Evolutionary conservation across 2,797 vertebrate species (phyloP).

Genomic region (Phaenicophaeus curvirostris): DNA sequence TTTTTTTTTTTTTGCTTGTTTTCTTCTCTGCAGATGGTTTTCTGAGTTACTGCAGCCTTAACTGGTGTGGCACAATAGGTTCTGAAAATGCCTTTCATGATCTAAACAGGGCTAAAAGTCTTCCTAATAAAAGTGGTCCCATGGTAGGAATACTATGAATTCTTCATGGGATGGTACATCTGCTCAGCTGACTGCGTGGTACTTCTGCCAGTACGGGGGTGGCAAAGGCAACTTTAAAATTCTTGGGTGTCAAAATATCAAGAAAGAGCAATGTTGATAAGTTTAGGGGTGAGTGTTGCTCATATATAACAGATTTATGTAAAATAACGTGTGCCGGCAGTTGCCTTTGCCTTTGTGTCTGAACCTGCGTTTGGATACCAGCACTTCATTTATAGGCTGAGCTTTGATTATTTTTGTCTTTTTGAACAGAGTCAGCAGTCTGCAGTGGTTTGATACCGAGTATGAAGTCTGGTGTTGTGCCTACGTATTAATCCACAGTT

Average conservation of each 20-base stretch:
- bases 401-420: not conserved
- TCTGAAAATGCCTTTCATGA: not conserved
- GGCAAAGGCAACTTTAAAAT: not conserved
- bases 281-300: not conserved
- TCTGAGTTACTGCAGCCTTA: not conserved
- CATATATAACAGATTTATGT: fast-evolving
- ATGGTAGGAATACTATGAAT: not conserved
- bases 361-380: not conserved
- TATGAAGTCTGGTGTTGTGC: not conserved
- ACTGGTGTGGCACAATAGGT: not conserved
- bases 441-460: not conserved
- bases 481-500: not conserved
- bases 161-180: fast-evolving
- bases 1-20: not conserved
- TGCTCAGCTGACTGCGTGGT: fast-evolving
- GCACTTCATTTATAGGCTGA: not conserved
- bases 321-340: not conserved
- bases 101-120: not conserved
- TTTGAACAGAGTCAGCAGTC: not conserved
- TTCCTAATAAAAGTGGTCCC: not conserved
- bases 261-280: not conserved
- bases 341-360: not conserved
- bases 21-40: not conserved
- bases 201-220: not conserved
- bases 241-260: not conserved